Percentiles rank a stretch among this genome's conserved stretches.
These are phyloP conservation scores for Uropetala carovei DNA, from an alignment of 2,888 invertebrate genomes.

Conservation along the genomic window DNA sequence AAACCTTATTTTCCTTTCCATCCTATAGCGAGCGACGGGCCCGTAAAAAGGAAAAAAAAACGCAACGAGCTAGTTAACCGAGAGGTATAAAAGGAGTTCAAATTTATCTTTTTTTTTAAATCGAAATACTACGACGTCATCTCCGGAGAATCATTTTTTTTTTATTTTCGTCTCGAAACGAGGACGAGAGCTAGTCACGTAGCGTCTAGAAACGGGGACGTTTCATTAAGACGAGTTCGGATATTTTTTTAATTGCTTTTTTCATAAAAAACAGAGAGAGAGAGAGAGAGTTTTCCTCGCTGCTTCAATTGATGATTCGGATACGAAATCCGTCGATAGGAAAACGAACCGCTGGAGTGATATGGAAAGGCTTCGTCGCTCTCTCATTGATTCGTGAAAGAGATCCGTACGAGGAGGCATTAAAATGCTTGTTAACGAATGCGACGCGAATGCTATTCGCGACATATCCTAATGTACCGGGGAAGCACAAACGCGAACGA, in stretches of 20 bases:
- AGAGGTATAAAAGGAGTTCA: neutral
- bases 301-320: no score
- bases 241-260: neutral
- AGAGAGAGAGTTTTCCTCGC: no score
- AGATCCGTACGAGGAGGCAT: neutral
- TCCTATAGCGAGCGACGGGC: neutral
- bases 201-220: neutral
- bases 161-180: neutral
- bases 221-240: neutral
- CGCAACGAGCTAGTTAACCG: conserved; percentile 1
- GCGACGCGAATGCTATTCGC: neutral
- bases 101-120: no score
- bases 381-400: no score
- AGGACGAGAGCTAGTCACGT: neutral
- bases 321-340: no score
- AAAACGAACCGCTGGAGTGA: no score
- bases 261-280: neutral
- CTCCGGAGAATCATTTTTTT: neutral
- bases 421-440: neutral
- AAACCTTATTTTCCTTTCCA: conserved; percentile 14
- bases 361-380: no score
- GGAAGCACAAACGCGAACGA: conserved; percentile 10
- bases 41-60: no score
- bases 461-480: neutral
- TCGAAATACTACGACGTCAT: no score